A percentile compares a stretch with the other conserved stretches of the same genome.
Conservation (phyloP, 2,797 vertebrate species). For the Eptatretus atami region DNA sequence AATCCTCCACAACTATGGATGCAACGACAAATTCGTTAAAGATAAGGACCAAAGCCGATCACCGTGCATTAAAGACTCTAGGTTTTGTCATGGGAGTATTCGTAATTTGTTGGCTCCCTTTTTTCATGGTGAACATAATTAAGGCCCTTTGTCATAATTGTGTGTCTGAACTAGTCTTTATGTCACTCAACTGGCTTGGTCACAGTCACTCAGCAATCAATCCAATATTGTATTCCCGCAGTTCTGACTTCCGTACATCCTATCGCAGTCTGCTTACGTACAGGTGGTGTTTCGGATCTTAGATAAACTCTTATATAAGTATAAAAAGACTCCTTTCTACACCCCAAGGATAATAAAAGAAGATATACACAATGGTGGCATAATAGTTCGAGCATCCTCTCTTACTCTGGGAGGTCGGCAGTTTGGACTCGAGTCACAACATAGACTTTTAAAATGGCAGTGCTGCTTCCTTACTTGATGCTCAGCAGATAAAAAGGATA, state of each 20-base stretch:
- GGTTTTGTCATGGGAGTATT: conserved; percentile 97
- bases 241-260: neutral
- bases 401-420: too few relatives aligned
- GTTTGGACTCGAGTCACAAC: too few relatives aligned
- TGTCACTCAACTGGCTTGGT: conserved; percentile 2
- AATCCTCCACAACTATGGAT: too few relatives aligned
- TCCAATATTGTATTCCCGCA: neutral
- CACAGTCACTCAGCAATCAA: neutral
- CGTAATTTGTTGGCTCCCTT: conserved; percentile 79
- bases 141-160: conserved; percentile 17
- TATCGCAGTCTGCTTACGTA: neutral
- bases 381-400: too few relatives aligned
- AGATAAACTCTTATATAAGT: too few relatives aligned
- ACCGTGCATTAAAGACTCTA: conserved; percentile 79
- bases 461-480: too few relatives aligned
- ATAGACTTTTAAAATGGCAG: too few relatives aligned
- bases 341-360: too few relatives aligned
- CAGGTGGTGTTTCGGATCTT: neutral
- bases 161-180: neutral
- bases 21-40: too few relatives aligned
- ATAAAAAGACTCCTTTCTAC: too few relatives aligned
- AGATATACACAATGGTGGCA: too few relatives aligned
- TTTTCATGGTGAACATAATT: conserved; percentile 71
- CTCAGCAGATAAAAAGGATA: too few relatives aligned
- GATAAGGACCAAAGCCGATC: conserved; percentile 18